Evolutionary conservation across 2,797 vertebrate species (phyloP).

Genomic region (Acomys russatus): DNA sequence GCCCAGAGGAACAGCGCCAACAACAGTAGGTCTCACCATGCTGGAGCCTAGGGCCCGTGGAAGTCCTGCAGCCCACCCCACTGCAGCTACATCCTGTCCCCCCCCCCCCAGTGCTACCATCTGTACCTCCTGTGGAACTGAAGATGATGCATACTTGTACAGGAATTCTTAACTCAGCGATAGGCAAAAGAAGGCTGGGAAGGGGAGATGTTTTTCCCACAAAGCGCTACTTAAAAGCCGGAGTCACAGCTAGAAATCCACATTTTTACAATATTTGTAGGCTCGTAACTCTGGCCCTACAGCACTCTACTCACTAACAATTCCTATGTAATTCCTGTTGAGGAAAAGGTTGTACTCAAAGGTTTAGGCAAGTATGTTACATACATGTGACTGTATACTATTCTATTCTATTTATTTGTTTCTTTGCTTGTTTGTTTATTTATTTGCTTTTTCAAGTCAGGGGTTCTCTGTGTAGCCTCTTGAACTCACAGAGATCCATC

Average conservation of each 20-base stretch:
- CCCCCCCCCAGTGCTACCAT: too few species aligned
- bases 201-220: not conserved
- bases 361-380: not conserved
- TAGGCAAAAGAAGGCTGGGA: not conserved
- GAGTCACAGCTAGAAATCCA: not conserved
- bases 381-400: accelerated
- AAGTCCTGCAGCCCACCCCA: not conserved
- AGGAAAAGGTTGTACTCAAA: not conserved
- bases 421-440: too few species aligned
- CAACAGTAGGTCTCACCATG: conserved; percentile 90
- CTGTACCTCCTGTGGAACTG: not conserved
- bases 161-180: not conserved
- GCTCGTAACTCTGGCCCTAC: not conserved
- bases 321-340: not conserved
- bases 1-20: conserved; percentile 95
- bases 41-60: accelerated
- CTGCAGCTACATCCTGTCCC: not conserved
- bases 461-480: too few species aligned
- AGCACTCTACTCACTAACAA: not conserved
- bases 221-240: not conserved
- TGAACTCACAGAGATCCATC: too few species aligned
- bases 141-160: accelerated
- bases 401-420: too few species aligned
- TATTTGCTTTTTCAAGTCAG: too few species aligned
- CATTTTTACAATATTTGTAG: not conserved